Base-by-base conservation (phyloP, 1,140 invertebrate genomes). In the Leptopilina boulardi region DNA sequence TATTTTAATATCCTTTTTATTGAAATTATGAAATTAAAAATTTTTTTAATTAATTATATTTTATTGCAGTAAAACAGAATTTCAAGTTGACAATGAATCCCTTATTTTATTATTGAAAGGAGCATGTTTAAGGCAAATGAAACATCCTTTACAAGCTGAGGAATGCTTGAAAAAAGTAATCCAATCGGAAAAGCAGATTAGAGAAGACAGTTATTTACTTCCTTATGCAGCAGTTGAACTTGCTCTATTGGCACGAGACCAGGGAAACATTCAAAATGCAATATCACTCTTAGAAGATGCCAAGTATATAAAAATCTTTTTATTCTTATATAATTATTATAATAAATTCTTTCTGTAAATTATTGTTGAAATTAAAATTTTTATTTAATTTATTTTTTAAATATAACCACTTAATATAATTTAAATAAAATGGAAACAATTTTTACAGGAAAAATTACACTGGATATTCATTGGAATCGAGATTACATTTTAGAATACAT, bases 401-500 rank as follows among this genome's bases (percentile, higher is more conserved):
- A 70, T 59, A 15, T 73, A 26, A 74, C 4, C 38, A 41, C 3
- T 10, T 41, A 4, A 5, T 23, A 6, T 71, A 47, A 38, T 77
- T 56, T 23, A 21, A 18, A 34, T 21, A 70, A n/a, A 34, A 26
- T 56, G 42, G 1, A 47, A 47, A 15, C n/a, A n/a, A 47, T 86
- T 89, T 82, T 92, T 92, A 11, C 87, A 97, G 96, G 88, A 96
- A 95, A 91, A 95, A 96, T 86, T 98, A 95, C 88, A 96, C 96
- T n/a, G 95, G 96, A 3, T 98, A 98, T 89, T 94, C 95, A 1
- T 90, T 99, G 72, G 97, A 99, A 86, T 98, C 97, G 0, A 93
- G 97, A 70, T 91, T 99, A 23, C 97, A 98, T 89, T 99, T 99
- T 91, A 93, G 96, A 82, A 96, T 99, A 80, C 97, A 99, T 87